Evolutionary conservation across 2,113 vertebrate species (phyloP).

Genomic region (Nycticorax nycticorax): DNA sequence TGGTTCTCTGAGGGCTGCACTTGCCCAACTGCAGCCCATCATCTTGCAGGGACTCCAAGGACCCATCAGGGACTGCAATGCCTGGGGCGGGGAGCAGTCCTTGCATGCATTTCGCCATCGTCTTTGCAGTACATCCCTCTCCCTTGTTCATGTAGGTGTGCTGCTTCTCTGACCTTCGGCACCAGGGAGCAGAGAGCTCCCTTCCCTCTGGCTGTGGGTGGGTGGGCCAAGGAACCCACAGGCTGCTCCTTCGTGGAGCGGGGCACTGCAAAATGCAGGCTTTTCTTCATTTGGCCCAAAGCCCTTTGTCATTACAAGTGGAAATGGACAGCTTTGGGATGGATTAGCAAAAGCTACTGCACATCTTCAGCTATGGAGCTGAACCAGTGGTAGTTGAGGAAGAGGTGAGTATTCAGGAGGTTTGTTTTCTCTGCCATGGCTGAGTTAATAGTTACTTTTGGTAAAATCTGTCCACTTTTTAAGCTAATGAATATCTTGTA

Average conservation of each 20-base stretch:
- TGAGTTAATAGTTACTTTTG: not conserved
- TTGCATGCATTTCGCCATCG: rapidly evolving
- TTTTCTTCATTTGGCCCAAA: not conserved
- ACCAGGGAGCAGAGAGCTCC: not conserved
- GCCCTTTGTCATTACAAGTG: not conserved
- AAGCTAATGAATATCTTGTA: not conserved
- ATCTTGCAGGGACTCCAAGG: not conserved
- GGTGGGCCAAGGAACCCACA: not conserved
- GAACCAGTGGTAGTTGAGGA: not conserved
- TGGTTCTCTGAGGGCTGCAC: not conserved
- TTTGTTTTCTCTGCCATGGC: not conserved
- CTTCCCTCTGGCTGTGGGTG: rapidly evolving
- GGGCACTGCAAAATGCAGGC: not conserved
- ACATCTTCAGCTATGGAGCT: not conserved
- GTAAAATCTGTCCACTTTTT: not conserved
- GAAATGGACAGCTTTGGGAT: not conserved
- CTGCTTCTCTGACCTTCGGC: too few relatives aligned
- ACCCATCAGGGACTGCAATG: too few relatives aligned
- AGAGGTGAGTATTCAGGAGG: not conserved
- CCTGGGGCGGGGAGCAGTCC: rapidly evolving
- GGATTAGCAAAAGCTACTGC: not conserved
- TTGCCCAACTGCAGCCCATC: not conserved
- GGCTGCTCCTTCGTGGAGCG: not conserved
- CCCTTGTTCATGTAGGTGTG: rapidly evolving
- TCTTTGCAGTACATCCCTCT: rapidly evolving